Evolutionary conservation across 2,888 invertebrate genomes (phyloP), one percentile per base, ranked within the genome.

Genomic region (Podotricha telesiphe): DNA sequence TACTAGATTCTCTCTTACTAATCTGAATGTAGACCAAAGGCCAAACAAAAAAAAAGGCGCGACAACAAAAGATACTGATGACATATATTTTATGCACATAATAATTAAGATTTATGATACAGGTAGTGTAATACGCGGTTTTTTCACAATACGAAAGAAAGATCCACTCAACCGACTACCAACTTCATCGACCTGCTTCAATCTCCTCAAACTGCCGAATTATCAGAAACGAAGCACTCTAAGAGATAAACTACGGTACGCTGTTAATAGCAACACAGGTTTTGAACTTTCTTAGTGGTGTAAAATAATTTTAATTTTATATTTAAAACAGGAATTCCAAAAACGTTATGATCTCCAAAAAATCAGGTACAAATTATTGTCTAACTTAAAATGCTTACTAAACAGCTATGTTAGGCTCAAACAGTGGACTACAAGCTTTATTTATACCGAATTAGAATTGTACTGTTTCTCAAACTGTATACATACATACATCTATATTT

Each of bases 151-250:
- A 80, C 95, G 98, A 62, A 98, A 98, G 84, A 97, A 97, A 83
- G 98, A 98, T 85, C 98, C 98, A 0, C 95, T 98, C 63, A 97
- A 98, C 84, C 95, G 99, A 45, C 94, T 99, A 53, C 99, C 99
- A n/a, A 99, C 99, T 0, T 99, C 99, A 0, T 99, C 99, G 0
- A 99, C 99, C 0, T 99, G 99, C 85, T 99, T 99, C 91, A 99
- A 99, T 93, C 95, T 99, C 50, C 94, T 99, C 56, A 99, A 99
- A 87, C 94, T 99, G 81, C 99, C 99, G 67, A 99, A 99, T 93
- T 99, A 99, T 87, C 98, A 98, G 86, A 98, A 98, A 88, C 97
- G 99, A 81, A 96, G 97, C 79, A 98, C 98, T 0, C 90, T 99
- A 7, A 94, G 98, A 59, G 99, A 99, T 82, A 99, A 99, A 87